A percentile compares a stretch with the other conserved stretches of the same genome.
phyloP scores from a whole-genome alignment of 2,797 vertebrate species.

The Threskiornis aethiopicus region DNA sequence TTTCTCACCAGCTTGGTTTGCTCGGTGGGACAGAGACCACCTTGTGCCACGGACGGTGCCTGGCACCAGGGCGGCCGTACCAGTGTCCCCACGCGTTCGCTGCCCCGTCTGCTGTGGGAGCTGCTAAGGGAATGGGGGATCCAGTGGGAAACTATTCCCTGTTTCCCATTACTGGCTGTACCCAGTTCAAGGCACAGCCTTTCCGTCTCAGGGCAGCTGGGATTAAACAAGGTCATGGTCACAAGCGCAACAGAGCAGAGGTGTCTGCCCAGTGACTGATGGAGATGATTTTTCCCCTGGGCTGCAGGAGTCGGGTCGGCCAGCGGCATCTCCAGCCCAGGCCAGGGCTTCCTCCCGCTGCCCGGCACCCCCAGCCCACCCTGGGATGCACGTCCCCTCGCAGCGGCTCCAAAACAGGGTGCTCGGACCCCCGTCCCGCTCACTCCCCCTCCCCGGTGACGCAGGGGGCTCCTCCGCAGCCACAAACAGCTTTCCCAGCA shows the following conservation, averaged over 20 bases:
- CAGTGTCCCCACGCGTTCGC: fast-evolving
- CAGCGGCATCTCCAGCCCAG: not conserved
- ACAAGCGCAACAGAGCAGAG: not conserved
- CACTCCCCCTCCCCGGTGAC: fast-evolving
- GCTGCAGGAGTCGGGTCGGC: fast-evolving
- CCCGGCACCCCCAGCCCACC: not conserved
- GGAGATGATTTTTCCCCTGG: not conserved
- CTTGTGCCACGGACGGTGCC: not conserved
- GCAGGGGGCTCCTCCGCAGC: not conserved
- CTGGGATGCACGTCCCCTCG: fast-evolving
- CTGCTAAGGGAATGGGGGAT: not conserved
- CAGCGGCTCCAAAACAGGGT: not conserved
- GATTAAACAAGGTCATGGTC: not conserved
- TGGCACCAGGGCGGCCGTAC: not conserved
- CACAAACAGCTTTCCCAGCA: fast-evolving
- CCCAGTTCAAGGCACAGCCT: not conserved
- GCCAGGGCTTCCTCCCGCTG: not conserved
- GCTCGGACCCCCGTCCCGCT: fast-evolving
- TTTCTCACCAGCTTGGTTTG: not conserved
- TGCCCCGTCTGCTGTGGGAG: not conserved
- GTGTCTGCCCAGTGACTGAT: not conserved
- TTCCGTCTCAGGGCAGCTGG: not conserved
- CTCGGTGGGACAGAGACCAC: not conserved
- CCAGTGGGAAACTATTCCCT: not conserved
- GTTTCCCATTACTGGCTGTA: not conserved